These are phyloP conservation scores for Nasonia longicornis DNA, from an alignment of 1,140 invertebrate genomes.

Conservation along the genomic window DNA sequence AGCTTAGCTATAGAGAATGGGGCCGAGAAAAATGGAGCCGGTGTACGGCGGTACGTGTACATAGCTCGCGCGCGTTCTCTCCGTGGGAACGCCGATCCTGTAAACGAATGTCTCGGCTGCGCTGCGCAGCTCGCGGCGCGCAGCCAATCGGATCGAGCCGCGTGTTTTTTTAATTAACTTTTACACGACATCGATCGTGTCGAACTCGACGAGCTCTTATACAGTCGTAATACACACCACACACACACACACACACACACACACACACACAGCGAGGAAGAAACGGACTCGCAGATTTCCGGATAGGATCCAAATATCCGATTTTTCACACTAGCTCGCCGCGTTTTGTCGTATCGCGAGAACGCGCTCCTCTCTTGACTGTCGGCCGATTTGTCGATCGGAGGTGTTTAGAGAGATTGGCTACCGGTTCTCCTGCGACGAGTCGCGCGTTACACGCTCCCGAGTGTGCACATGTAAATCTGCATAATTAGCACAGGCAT, in stretches of 20 bases:
- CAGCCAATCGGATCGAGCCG: conserved; percentile 6
- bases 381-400: background rate
- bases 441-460: too few species aligned
- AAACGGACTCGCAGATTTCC: background rate
- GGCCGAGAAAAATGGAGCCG: background rate
- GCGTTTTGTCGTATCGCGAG: too few species aligned
- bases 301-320: too few species aligned
- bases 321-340: too few species aligned
- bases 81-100: background rate
- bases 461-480: background rate
- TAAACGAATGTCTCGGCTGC: conserved; percentile 12
- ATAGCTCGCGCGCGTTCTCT: background rate
- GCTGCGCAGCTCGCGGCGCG: background rate
- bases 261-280: background rate
- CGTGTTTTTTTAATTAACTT: conserved; percentile 23
- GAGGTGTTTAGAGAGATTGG: background rate
- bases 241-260: background rate
- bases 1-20: background rate
- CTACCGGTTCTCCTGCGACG: background rate
- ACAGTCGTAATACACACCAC: background rate
- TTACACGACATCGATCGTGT: conserved; percentile 27
- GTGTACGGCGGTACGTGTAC: background rate
- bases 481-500: conserved; percentile 30
- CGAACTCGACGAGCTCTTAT: conserved; percentile 4
- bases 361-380: background rate